Base-by-base conservation (phyloP, 1,140 invertebrate genomes). In the Leptinotarsa lineolata region DNA sequence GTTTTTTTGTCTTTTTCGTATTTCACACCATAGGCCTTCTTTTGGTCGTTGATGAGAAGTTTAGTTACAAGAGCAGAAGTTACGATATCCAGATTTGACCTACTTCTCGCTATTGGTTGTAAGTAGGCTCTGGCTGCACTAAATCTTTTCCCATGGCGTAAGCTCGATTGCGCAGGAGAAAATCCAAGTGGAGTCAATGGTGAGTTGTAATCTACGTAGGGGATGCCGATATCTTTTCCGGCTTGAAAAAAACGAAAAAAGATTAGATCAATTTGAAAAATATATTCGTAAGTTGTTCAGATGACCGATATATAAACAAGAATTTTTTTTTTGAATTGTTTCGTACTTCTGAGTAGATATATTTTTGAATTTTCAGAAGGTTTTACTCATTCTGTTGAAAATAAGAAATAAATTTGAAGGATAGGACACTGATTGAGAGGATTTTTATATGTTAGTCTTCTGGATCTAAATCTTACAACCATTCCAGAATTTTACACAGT, bases 121-220 rank as follows among this genome's bases (percentile, higher is more conserved):
- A 80, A 15, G 54, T 77, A 79, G 20, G 78, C 78, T 21, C 39
- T 78, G 15, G 73, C 70, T 24, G 76, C 24, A 70, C 76, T 79
- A 68, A 86, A 83, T 76, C 89, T 77, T 21, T 81, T 76, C 4
- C 89, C 89, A n/a, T 59, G 13, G 76, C 87, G 86, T 63, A 90
- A 89, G 11, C 89, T 93, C 2, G 88, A 84, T 77, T 92, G 90
- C 45, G 91, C 77, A 63, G 87, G 88, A 4, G 88, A 88, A 21
- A 90, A 88, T 58, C 91, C 92, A 5, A 88, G 86, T 66, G 88
- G 87, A 6, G 85, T 82, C 90, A 72, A 93, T 68, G 91, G 90
- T 84, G 74, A 66, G 46, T 78, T 79, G 54, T 80, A 80, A 65
- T 80, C 79, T 30, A 74, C 63, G 59, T 70, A 82, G 46, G 87